Evolutionary conservation across 2,113 vertebrate species (phyloP).

Genomic region (Campylomormyrus numenius): DNA sequence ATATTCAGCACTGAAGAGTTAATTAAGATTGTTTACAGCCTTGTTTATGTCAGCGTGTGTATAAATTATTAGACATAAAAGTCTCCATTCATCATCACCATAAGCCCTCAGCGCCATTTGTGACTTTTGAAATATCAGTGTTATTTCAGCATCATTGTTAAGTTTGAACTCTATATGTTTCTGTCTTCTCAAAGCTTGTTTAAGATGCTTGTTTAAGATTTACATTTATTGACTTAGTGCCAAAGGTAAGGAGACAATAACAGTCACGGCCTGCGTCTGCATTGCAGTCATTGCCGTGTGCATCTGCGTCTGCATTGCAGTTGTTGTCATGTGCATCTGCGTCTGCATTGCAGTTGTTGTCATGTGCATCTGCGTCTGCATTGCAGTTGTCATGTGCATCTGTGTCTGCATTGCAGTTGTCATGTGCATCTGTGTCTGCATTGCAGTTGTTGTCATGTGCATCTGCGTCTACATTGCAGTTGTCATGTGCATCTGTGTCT

Average conservation of each 20-base stretch:
- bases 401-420: conserved; percentile 49
- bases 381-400: too few relatives aligned
- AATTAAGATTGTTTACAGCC: background rate
- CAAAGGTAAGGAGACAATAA: background rate
- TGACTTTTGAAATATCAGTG: background rate
- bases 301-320: background rate
- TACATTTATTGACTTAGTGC: background rate
- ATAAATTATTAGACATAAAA: background rate
- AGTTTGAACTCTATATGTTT: background rate
- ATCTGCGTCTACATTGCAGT: background rate
- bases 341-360: background rate
- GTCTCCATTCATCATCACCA: background rate
- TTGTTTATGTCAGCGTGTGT: background rate
- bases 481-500: background rate
- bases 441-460: too few relatives aligned
- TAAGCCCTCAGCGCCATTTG: background rate
- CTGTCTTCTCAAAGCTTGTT: background rate
- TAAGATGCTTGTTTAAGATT: background rate
- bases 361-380: conserved; percentile 13
- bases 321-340: background rate
- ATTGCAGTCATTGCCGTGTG: too few relatives aligned
- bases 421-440: too few relatives aligned
- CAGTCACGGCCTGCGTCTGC: background rate
- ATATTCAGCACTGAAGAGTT: background rate
- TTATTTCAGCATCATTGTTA: background rate